Percentiles rank a stretch among this genome's conserved stretches.
These are phyloP conservation scores for Merops nubicus DNA, from an alignment of 2,113 vertebrate species.

Conservation along the genomic window DNA sequence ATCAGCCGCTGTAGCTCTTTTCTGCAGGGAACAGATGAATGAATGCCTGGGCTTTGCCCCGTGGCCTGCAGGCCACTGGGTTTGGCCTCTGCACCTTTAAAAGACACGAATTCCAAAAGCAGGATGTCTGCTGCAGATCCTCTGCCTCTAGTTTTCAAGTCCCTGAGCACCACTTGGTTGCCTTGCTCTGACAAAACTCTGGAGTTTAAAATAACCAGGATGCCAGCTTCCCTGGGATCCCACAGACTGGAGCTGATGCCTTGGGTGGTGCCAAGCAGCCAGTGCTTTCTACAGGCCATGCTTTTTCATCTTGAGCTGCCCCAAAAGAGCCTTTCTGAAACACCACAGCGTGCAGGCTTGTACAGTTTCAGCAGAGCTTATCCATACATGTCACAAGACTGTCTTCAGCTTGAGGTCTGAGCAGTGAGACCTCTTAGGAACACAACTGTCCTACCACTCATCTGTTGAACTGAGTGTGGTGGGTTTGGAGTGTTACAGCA, in stretches of 20 bases:
- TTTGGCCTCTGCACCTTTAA: conserved; percentile 45
- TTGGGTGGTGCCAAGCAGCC: neutral
- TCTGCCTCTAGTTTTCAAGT: conserved; percentile 1
- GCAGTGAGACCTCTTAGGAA: neutral
- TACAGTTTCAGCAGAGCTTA: neutral
- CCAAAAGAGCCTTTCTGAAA: neutral
- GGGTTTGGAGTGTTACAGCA: neutral
- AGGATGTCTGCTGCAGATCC: conserved; percentile 6
- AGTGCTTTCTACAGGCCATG: neutral
- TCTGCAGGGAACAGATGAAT: conserved; percentile 53
- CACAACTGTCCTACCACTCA: neutral
- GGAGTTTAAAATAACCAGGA: conserved; percentile 1
- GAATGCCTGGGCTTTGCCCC: conserved; percentile 31
- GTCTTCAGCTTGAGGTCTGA: neutral
- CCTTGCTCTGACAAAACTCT: neutral
- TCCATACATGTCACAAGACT: fast-evolving
- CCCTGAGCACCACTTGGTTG: neutral
- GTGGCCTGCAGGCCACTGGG: conserved; percentile 47
- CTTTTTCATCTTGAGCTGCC: neutral
- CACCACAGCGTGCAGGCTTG: neutral
- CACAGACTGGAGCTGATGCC: neutral
- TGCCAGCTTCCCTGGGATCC: neutral
- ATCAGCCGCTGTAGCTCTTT: conserved; percentile 48
- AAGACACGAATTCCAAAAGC: conserved; percentile 20
- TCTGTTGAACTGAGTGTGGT: neutral